Base-by-base conservation (phyloP, 1,140 invertebrate species). In the Tetramorium simillimum region DNA sequence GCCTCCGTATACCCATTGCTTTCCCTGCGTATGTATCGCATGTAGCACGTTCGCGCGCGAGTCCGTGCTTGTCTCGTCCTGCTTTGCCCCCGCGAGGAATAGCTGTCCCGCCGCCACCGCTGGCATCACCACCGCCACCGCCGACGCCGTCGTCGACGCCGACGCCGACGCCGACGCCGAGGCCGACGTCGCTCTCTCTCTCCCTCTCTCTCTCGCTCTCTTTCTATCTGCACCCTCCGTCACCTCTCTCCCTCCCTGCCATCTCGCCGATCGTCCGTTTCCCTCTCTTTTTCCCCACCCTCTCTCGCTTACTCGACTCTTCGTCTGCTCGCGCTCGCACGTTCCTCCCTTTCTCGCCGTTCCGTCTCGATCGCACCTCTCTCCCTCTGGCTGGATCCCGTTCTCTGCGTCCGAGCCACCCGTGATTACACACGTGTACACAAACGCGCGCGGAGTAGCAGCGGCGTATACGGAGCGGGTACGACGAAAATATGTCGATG, bases 401-500 rank as follows among this genome's bases (percentile, higher is more conserved):
- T 65, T 82, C n/a, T 78, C 87, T 37, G 81, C 85, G 78, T 78
- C 75, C 67, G 69, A 14, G 51, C 28, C 81, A 86, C 28, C 37
- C 76, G 46, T 14, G 16, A 53, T 28, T 21, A 33, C 81, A 46
- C 85, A 69, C 78, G 51, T 24, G 16, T n/a, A 4, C 67, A 28
- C 33, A 18, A 28, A 49, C 51, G 76, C 53, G 37, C 73, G 37
- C 65, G 56, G 21, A 60, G 10, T 16, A 5, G 5, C 56, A 12
- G 7, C 2, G 2, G 9, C 14, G 37, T 60, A 51, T 62, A 85
- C 18, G 43, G 3, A 16, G 18, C 69, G 86, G 18, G n/a, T n/a
- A 1, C 72, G 88, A 89, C 84, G 89, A 91, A 91, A 92, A 90
- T 86, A 90, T 91, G 86, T 69, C 89, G 86, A 90, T 91, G 91